phyloP scores from a whole-genome alignment of 1,140 invertebrate species.

The Myzus persicae region DNA sequence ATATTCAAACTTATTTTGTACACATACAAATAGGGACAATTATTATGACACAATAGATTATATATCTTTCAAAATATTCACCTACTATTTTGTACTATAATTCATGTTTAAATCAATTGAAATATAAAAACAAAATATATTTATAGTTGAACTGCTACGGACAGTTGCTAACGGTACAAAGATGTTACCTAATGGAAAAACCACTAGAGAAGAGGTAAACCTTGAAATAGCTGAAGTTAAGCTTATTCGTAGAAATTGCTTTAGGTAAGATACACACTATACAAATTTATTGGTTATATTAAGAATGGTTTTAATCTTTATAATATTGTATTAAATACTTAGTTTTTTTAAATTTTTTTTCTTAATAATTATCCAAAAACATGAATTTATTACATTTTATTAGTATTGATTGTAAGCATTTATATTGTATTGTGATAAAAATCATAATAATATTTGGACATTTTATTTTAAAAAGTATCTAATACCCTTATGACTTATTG shows the following conservation, averaged over 20 bases:
- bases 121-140: not conserved
- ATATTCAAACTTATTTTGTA: not conserved
- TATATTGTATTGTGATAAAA: not conserved
- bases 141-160: slow-evolving; percentile 25
- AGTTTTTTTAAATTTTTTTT: not conserved
- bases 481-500: not conserved
- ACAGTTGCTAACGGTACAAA: slow-evolving; percentile 7
- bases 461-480: not conserved
- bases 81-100: not conserved
- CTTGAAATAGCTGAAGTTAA: slow-evolving; percentile 50
- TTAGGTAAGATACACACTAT: slow-evolving; percentile 13
- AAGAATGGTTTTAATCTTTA: not conserved
- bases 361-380: too few relatives aligned
- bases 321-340: too few relatives aligned
- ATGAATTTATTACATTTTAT: not conserved
- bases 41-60: too few relatives aligned
- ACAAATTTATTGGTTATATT: not conserved
- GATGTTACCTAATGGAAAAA: slow-evolving; percentile 19
- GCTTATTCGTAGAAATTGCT: slow-evolving; percentile 36
- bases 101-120: not conserved
- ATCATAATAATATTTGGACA: not conserved
- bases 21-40: not conserved
- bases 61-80: not conserved
- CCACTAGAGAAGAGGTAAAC: not conserved
- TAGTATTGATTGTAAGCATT: not conserved